These are phyloP conservation scores for Procambarus clarkii DNA, from an alignment of 1,140 invertebrate genomes.

Conservation along the genomic window DNA sequence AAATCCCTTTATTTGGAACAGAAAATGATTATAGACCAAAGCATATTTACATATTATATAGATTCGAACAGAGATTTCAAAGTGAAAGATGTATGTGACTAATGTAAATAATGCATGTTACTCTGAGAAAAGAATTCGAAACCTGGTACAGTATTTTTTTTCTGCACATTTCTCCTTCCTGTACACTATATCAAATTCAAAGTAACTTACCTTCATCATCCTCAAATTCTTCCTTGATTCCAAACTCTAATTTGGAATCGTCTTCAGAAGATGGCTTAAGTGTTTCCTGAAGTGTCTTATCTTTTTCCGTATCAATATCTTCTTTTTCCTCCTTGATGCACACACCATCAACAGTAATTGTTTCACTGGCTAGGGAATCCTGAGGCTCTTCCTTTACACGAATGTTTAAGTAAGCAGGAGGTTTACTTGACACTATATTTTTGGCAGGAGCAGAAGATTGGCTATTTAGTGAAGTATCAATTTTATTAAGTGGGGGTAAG, in stretches of 20 bases:
- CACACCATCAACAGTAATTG: not conserved
- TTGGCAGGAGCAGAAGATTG: not conserved
- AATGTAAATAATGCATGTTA: too few species aligned
- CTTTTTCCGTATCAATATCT: not conserved
- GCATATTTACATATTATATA: too few species aligned
- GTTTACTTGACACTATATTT: not conserved
- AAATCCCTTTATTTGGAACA: too few species aligned
- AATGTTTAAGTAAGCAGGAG: conserved; percentile 43
- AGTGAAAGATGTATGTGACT: too few species aligned
- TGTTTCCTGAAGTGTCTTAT: not conserved
- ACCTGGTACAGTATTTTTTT: too few species aligned
- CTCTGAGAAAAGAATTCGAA: too few species aligned
- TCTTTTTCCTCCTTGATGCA: not conserved
- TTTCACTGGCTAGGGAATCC: not conserved
- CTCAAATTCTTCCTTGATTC: conserved; percentile 35
- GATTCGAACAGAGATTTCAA: too few species aligned
- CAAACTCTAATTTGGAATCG: conserved; percentile 15
- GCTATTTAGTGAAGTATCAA: not conserved
- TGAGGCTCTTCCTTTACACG: conserved; percentile 20
- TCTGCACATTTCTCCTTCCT: too few species aligned
- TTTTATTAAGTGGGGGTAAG: not conserved
- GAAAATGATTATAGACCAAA: too few species aligned
- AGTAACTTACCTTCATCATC: conserved; percentile 44
- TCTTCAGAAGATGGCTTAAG: not conserved
- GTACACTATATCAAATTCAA: not conserved